phyloP scores from a whole-genome alignment of 2,797 vertebrate species.

The Cossypha niveicapilla region DNA sequence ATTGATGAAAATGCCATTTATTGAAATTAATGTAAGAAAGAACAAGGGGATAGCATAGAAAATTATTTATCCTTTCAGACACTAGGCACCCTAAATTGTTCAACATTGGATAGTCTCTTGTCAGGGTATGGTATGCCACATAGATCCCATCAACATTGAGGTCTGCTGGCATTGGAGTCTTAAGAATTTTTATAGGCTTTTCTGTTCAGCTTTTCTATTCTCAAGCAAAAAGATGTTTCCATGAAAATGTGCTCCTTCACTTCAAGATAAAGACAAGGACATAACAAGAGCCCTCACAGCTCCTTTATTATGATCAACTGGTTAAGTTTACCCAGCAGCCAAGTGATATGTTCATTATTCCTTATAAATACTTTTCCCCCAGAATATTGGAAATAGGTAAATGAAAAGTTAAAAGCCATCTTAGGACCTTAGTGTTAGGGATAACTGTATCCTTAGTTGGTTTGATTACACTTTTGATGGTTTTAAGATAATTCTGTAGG shows the following conservation, averaged over 20 bases:
- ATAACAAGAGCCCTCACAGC: neutral
- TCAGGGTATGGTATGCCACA: neutral
- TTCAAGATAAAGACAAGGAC: neutral
- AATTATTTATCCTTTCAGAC: neutral
- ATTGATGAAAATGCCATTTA: neutral
- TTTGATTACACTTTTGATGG: neutral
- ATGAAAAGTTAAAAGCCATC: neutral
- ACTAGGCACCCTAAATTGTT: neutral
- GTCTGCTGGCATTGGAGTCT: neutral
- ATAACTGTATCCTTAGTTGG: neutral
- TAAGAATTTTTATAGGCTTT: neutral
- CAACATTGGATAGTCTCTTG: neutral
- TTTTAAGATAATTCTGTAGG: neutral
- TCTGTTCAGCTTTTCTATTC: neutral
- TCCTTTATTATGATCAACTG: neutral
- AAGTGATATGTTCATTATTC: neutral
- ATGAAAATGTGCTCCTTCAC: neutral
- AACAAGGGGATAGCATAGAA: neutral
- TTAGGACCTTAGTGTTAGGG: neutral
- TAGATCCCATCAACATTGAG: neutral
- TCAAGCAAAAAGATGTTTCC: neutral
- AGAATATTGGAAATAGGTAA: neutral
- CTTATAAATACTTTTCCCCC: neutral
- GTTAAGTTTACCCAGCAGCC: neutral
- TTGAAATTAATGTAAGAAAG: neutral